Evolutionary conservation across 2,888 invertebrate genomes (phyloP).

Genomic region (Amphipoea lucens): DNA sequence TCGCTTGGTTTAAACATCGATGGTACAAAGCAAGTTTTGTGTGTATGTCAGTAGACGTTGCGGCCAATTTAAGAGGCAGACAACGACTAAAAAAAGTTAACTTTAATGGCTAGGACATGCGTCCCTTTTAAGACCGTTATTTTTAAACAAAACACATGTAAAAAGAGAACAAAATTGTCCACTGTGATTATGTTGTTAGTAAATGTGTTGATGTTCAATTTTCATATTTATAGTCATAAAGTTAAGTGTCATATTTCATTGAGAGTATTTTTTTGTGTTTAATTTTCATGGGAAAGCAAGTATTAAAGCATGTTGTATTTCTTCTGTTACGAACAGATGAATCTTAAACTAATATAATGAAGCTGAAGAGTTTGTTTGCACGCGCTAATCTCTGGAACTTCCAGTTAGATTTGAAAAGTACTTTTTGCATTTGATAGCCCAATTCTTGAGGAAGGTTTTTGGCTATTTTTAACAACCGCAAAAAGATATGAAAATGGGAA

Average conservation of each 20-base stretch:
- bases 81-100: constrained; percentile 69
- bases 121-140: constrained; percentile 72
- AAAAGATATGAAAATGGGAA: background rate
- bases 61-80: constrained; percentile 83
- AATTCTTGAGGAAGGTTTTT: background rate
- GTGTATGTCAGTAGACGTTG: constrained; percentile 75
- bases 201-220: constrained; percentile 40
- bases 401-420: background rate
- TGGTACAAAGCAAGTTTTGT: constrained; percentile 52
- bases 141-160: constrained; percentile 78
- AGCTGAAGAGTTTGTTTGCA: background rate
- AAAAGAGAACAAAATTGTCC: constrained; percentile 61
- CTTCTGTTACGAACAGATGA: background rate
- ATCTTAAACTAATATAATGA: background rate
- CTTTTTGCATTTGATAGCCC: background rate
- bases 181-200: constrained; percentile 59
- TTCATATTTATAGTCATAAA: constrained; percentile 45
- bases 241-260: constrained; percentile 45
- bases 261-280: constrained; percentile 20
- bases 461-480: background rate
- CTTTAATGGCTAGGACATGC: constrained; percentile 78
- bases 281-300: constrained; percentile 59
- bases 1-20: constrained; percentile 15
- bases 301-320: background rate
- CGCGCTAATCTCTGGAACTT: background rate